Base-by-base conservation (phyloP, 2,888 invertebrate genomes). In the Yponomeuta malinellus region DNA sequence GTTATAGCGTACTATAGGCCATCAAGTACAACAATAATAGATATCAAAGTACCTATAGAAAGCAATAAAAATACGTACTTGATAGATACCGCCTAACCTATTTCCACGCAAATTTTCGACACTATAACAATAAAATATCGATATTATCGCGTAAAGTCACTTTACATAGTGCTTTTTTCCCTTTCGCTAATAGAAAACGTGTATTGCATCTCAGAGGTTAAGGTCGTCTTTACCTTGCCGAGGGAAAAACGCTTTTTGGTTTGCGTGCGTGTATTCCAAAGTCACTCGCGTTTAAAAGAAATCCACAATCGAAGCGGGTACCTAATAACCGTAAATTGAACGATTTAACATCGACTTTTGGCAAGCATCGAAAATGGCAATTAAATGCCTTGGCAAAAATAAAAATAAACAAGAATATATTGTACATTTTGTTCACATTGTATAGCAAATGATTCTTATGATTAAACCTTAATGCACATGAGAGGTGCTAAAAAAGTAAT, bases 221-320 rank as follows among this genome's bases (percentile, higher is more conserved):
- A 72, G 71, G 77, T 77, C 15, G 70, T 74, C 77, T 76, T 80
- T 76, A 63, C 1, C 12, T 68, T 10, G 33, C 68, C 68, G 71
- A 75, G 71, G 73, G 59, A 12, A 63, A 12, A 59, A 59, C 43
- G 43, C n/a, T 10, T 68, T 74, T 72, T 72, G 75, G 77, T 76
- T 87, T 75, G 88, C 87, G 86, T 86, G 87, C 81, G 79, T 78
- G 64, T 23, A 48, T 79, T 75, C 77, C 75, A 75, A 79, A 80
- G 79, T 82, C 82, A 86, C 86, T 89, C 82, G 86, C 87, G 89
- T 89, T 88, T 88, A 83, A 85, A 86, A 84, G 83, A 84, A 89
- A 89, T 84, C 83, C 85, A 87, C 83, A 80, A 86, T 84, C 81
- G 78, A 82, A 88, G 85, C 86, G 87, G 81, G 78, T 82, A 59